Percentiles rank a stretch among this genome's conserved stretches.
Evolutionary conservation across 2,797 vertebrate genomes (phyloP).

Genomic region (Gobionotothen gibberifrons): DNA sequence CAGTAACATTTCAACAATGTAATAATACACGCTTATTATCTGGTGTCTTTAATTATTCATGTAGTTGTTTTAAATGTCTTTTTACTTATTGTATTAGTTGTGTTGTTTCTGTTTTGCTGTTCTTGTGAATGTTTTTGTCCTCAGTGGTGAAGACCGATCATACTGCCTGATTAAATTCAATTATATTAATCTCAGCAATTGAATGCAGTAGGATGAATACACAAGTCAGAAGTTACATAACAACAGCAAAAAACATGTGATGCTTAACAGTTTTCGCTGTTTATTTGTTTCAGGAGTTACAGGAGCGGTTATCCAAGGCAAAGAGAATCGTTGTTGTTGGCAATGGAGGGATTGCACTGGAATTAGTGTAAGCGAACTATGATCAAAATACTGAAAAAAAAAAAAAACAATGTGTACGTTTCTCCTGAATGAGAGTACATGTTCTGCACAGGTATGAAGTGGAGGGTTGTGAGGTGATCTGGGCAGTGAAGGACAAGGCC

Average conservation of each 20-base stretch:
- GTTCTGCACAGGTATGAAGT: conserved; percentile 88
- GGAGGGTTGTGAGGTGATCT: conserved; percentile 94
- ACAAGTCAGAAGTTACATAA: not conserved
- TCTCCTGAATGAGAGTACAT: not conserved
- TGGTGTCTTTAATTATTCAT: too few relatives aligned
- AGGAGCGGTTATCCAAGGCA: conserved; percentile 89
- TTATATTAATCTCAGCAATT: not conserved
- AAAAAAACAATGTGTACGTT: too few relatives aligned
- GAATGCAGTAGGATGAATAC: conserved; percentile 2
- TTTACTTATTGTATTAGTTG: too few relatives aligned
- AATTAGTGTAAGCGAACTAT: conserved; percentile 90
- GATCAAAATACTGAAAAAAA: too few relatives aligned
- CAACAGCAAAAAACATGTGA: not conserved
- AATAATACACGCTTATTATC: too few relatives aligned
- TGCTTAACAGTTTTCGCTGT: not conserved
- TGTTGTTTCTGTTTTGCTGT: too few relatives aligned
- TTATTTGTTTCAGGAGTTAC: conserved; percentile 87
- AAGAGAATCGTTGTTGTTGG: conserved; percentile 91
- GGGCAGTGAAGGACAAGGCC: conserved; percentile 96
- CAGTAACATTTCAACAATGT: not conserved
- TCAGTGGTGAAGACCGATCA: too few relatives aligned
- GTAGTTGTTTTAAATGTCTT: too few relatives aligned
- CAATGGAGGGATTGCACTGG: conserved; percentile 96
- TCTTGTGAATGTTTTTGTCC: too few relatives aligned
- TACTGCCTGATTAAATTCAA: too few relatives aligned